phyloP scores from a whole-genome alignment of 2,888 invertebrate genomes.

The Diogma glabrata region DNA sequence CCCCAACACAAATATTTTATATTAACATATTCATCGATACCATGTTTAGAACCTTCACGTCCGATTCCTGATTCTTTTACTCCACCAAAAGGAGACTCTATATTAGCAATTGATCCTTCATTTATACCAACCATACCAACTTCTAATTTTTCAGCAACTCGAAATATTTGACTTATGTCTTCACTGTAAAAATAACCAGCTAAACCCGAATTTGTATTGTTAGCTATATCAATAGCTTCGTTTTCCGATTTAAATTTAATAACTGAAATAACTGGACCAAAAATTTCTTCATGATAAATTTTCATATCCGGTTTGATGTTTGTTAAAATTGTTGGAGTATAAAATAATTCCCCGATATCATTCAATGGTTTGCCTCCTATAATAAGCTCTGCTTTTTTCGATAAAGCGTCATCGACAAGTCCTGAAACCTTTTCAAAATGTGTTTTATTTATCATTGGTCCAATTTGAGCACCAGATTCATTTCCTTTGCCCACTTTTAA shows the following conservation, averaged over 20 bases:
- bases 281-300: slow-evolving; percentile 80
- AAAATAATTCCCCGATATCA: slow-evolving; percentile 65
- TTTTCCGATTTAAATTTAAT: slow-evolving; percentile 79
- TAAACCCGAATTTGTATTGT: slow-evolving; percentile 70
- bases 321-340: slow-evolving; percentile 78
- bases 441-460: slow-evolving; percentile 81
- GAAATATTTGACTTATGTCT: slow-evolving; percentile 79
- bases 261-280: slow-evolving; percentile 86
- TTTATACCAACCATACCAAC: slow-evolving; percentile 95
- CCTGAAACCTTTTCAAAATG: slow-evolving; percentile 71
- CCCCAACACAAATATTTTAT: slow-evolving; percentile 84
- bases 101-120: slow-evolving; percentile 82
- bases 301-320: slow-evolving; percentile 69
- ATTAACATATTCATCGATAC: slow-evolving; percentile 83
- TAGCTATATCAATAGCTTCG: slow-evolving; percentile 75
- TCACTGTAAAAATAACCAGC: slow-evolving; percentile 91
- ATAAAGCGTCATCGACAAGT: slow-evolving; percentile 75
- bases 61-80: slow-evolving; percentile 95
- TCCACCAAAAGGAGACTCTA: slow-evolving; percentile 97
- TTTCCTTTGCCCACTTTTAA: slow-evolving; percentile 74
- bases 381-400: slow-evolving; percentile 69
- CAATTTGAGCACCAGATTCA: slow-evolving; percentile 60
- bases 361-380: slow-evolving; percentile 61
- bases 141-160: slow-evolving; percentile 75
- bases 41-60: slow-evolving; percentile 85